Evolutionary conservation across 2,113 vertebrate species (phyloP), one percentile per base, ranked within the genome.

Genomic region (Craseonycteris thonglongyai): DNA sequence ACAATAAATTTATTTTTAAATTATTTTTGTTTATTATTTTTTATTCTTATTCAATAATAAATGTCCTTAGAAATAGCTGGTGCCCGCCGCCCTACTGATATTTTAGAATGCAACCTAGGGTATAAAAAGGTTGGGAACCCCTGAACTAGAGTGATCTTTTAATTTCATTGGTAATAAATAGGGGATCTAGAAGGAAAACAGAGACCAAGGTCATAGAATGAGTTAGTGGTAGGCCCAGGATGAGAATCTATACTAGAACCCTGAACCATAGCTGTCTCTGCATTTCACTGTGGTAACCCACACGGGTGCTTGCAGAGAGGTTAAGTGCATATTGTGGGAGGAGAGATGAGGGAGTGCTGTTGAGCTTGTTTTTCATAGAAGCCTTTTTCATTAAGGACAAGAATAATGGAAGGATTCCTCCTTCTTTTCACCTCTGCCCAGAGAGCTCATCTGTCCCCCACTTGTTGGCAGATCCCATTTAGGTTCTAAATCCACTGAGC

Each of bases 341-440:
- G 47, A 42, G 4, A 45, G 54, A 63, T 71, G 42, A 76, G 14
- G 54, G 15, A 84, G 56, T 56, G 1, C 22, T 18, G 72, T 63
- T 91, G 85, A 91, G 45, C 68, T 83, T 84, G 65, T 81, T 96
- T 95, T 95, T 80, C 75, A 82, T 58, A 66, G 58, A 87, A 90
- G 49, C 79, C 49, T 88, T 93, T 97, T 96, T 84, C 88, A 86
- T 93, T 91, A 97, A 94, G 90, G 72, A 90, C 56, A 92, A 92
- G 92, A 97, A 90, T 90, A 92, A 66, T 19, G 58, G 91, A 95
- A 81, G 78, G 94, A 95, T 88, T 95, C 74, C 26, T 80, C 65
- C 79, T 88, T 65, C 63, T 90, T 49, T 68, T 91, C 87, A 65
- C 38, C 28, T 88, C 22, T 97, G 96, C 71, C 86, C 66, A 16